Percentiles rank a stretch among this genome's conserved stretches.
These are phyloP conservation scores for Hafferia zeledoni DNA, from an alignment of 2,797 vertebrate genomes.

Conservation along the genomic window DNA sequence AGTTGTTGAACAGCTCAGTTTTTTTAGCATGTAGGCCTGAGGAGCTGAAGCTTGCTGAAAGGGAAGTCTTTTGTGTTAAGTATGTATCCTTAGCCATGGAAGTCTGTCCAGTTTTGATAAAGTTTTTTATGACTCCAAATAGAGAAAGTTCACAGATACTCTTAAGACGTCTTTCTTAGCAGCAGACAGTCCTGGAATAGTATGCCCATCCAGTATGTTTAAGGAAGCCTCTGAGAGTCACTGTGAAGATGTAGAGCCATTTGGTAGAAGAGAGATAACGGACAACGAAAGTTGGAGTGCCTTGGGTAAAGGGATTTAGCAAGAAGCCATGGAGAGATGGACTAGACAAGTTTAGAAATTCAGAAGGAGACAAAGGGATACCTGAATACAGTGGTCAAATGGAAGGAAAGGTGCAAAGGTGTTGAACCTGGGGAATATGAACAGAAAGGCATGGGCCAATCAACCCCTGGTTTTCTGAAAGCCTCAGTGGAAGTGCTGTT, in stretches of 20 bases:
- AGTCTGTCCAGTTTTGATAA: neutral
- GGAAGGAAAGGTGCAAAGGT: neutral
- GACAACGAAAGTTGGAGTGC: neutral
- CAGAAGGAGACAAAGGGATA: neutral
- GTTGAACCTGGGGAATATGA: neutral
- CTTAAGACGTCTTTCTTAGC: neutral
- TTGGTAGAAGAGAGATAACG: neutral
- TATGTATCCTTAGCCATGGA: neutral
- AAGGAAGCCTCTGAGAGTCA: neutral
- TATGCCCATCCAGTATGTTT: neutral
- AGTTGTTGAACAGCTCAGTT: neutral
- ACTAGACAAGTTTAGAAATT: neutral
- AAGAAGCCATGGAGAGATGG: neutral
- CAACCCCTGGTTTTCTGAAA: neutral
- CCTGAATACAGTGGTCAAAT: neutral
- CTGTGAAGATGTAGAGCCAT: neutral
- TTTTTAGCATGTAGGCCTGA: neutral
- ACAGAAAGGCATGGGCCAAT: neutral
- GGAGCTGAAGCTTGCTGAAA: neutral
- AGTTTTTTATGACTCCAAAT: neutral
- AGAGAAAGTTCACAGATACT: neutral
- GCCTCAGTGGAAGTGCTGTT: neutral
- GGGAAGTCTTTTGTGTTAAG: neutral
- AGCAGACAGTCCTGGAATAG: neutral
- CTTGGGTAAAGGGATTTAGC: neutral